A percentile compares a stretch with the other conserved stretches of the same genome.
These are phyloP conservation scores for Spialia ferax DNA, from an alignment of 2,888 invertebrate species.

Conservation along the genomic window DNA sequence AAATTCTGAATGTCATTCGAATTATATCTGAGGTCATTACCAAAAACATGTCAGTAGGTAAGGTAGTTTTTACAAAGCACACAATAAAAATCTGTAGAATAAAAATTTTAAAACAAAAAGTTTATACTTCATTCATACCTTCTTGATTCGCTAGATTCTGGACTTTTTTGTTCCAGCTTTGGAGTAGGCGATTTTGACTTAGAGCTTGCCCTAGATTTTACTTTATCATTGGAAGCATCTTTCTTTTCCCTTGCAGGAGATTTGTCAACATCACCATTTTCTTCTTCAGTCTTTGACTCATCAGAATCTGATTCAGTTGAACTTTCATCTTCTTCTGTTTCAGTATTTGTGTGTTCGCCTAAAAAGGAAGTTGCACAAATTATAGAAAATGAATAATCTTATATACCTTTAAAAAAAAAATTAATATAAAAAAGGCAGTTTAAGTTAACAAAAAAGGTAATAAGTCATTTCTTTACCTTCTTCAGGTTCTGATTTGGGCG, in stretches of 20 bases:
- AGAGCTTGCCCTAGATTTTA: constrained; percentile 66
- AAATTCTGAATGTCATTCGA: no score
- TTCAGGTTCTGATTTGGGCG: constrained; percentile 73
- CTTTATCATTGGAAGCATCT: constrained; percentile 64
- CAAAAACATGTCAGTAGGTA: no score
- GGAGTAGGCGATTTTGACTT: constrained; percentile 70
- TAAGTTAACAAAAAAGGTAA: no score
- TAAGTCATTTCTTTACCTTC: constrained; percentile 70
- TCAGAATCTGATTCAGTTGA: constrained; percentile 73
- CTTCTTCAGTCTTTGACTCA: constrained; percentile 76
- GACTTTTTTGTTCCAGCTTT: constrained; percentile 64
- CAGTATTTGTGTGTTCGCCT: constrained; percentile 81
- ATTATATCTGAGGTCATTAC: no score
- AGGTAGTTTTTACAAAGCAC: neutral
- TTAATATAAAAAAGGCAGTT: no score
- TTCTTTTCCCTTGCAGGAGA: constrained; percentile 70
- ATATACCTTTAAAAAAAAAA: no score
- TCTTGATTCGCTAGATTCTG: constrained; percentile 71
- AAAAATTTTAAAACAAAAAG: no score
- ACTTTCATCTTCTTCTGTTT: constrained; percentile 82
- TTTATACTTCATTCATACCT: constrained; percentile 59
- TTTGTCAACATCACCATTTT: constrained; percentile 61
- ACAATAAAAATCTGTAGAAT: neutral
- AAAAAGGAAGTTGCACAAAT: constrained; percentile 42
- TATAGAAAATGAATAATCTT: no score